A percentile compares a stretch with the other conserved stretches of the same genome.
Evolutionary conservation across 1,140 invertebrate species (phyloP).

Genomic region (Drosophila punjabiensis): DNA sequence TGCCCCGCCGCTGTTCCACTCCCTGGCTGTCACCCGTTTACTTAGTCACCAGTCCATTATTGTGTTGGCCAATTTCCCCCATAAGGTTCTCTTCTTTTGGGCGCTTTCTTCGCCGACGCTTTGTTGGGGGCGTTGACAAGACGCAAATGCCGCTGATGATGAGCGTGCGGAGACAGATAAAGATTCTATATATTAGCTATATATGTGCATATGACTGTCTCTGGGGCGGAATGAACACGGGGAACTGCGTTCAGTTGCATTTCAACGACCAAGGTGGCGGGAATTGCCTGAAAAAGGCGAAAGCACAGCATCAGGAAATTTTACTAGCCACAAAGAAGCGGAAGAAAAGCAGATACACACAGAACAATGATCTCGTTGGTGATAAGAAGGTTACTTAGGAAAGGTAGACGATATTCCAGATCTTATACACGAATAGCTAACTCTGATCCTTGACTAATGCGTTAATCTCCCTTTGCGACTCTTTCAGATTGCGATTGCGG

Average conservation of each 20-base stretch:
- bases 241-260: slow-evolving; percentile 57
- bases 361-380: slow-evolving; percentile 56
- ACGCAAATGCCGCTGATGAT: slow-evolving; percentile 21
- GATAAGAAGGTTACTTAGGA: slow-evolving; percentile 47
- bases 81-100: slow-evolving; percentile 35
- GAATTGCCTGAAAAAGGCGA: slow-evolving; percentile 55
- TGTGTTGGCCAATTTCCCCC: slow-evolving; percentile 39
- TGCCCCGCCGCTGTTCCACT: neutral
- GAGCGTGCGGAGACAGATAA: slow-evolving; percentile 25
- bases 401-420: slow-evolving; percentile 24
- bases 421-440: too few relatives aligned
- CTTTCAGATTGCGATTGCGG: slow-evolving; percentile 84
- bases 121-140: slow-evolving; percentile 61
- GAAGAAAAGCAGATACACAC: neutral
- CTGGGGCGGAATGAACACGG: slow-evolving; percentile 25
- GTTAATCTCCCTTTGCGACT: too few relatives aligned
- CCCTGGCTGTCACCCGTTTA: slow-evolving; percentile 6
- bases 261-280: slow-evolving; percentile 31
- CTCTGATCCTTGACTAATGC: neutral
- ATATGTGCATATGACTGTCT: slow-evolving; percentile 34
- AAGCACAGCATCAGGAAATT: slow-evolving; percentile 42
- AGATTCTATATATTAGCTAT: slow-evolving; percentile 34
- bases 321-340: slow-evolving; percentile 12
- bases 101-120: slow-evolving; percentile 60
- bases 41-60: slow-evolving; percentile 22